Percentiles rank a stretch among this genome's conserved stretches.
Conservation (phyloP, 2,113 vertebrate species). For the Mormoops blainvillei region DNA sequence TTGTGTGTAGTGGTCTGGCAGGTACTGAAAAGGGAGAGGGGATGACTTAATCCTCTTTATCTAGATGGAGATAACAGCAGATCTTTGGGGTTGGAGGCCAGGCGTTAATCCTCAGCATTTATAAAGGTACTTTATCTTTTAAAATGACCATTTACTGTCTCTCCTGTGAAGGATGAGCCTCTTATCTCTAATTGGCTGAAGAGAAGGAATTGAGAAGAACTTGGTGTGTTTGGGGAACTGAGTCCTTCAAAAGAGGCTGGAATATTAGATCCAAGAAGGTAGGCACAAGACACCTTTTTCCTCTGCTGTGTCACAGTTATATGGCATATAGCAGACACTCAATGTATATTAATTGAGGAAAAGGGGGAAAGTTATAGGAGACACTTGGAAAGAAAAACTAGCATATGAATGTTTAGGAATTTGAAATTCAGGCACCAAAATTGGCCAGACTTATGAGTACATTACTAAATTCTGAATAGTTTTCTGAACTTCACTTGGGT, state of each 20-base stretch:
- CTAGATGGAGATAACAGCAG: not conserved
- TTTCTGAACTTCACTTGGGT: not conserved
- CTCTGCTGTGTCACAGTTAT: not conserved
- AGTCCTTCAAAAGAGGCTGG: not conserved
- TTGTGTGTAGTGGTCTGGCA: not conserved
- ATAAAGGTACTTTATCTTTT: not conserved
- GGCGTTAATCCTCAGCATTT: not conserved
- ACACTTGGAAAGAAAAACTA: not conserved
- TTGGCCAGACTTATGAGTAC: not conserved
- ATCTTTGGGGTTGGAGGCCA: not conserved
- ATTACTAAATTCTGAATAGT: not conserved
- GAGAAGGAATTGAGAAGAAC: not conserved
- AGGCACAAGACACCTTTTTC: accelerated
- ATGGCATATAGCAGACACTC: too few species aligned
- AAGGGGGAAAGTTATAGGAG: not conserved
- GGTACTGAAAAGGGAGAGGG: not conserved
- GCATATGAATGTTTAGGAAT: not conserved
- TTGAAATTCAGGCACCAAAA: not conserved
- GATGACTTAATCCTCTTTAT: not conserved
- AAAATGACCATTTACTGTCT: not conserved
- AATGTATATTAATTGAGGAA: not conserved
- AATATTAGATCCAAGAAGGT: not conserved
- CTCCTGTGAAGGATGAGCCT: not conserved
- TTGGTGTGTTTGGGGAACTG: not conserved
- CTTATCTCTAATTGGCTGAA: not conserved